These are phyloP conservation scores for Diaphora mendica DNA, from an alignment of 2,888 invertebrate genomes.

Conservation along the genomic window DNA sequence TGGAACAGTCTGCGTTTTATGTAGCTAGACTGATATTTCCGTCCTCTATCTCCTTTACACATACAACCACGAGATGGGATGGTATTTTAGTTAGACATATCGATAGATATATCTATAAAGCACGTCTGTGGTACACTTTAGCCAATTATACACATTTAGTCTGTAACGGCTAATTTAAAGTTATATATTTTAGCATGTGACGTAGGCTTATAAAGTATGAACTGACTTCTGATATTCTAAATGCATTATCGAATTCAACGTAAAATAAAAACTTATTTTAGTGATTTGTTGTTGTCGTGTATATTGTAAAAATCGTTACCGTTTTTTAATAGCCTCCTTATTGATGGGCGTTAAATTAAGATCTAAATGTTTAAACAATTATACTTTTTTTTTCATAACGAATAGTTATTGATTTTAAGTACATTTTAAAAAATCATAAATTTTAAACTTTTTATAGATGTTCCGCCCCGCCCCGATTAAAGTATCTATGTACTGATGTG, in stretches of 20 bases:
- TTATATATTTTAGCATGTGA: not conserved
- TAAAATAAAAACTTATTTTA: not conserved
- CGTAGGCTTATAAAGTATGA: not conserved
- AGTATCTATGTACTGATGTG: not conserved
- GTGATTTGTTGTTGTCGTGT: not conserved
- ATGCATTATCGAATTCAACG: not conserved
- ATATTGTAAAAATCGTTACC: not conserved
- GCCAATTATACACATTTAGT: not conserved
- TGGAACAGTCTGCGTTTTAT: not conserved
- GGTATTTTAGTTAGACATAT: not conserved
- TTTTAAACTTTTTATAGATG: not conserved
- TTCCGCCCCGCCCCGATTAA: not conserved
- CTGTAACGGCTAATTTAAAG: not conserved
- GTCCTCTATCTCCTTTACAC: conserved; percentile 6
- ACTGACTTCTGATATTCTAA: not conserved
- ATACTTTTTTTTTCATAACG: not conserved
- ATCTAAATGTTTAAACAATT: not conserved
- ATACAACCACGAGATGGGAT: not conserved
- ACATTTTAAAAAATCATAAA: not conserved
- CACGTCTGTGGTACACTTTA: not conserved
- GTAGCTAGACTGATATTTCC: conserved; percentile 12
- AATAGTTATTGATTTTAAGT: not conserved
- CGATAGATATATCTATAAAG: not conserved
- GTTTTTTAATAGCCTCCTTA: not conserved
- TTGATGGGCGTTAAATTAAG: not conserved